These are phyloP conservation scores for Zenarchopterus dispar DNA, from an alignment of 2,797 vertebrate genomes.

Conservation along the genomic window DNA sequence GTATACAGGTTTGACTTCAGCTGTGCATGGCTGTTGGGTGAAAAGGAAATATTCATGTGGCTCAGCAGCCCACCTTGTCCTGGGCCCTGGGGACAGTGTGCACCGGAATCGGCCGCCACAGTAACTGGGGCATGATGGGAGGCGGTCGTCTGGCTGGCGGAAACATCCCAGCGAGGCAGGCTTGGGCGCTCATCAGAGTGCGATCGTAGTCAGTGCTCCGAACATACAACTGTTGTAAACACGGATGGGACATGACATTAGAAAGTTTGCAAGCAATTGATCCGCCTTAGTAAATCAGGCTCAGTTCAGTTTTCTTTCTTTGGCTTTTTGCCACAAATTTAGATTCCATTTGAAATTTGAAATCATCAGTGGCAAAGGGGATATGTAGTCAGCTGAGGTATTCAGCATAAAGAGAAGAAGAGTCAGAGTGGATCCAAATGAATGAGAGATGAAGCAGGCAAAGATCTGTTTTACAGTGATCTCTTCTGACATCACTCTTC, in stretches of 20 bases:
- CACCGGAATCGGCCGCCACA: slow-evolving; percentile 86
- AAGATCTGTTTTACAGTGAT: slow-evolving; percentile 59
- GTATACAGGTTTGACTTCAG: slow-evolving; percentile 29
- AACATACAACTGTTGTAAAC: slow-evolving; percentile 78
- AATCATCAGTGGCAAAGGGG: slow-evolving; percentile 14
- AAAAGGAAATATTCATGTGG: slow-evolving; percentile 57
- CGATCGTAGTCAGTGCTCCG: slow-evolving; percentile 88
- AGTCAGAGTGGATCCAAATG: slow-evolving; percentile 44
- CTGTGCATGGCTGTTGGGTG: slow-evolving; percentile 20
- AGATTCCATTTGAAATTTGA: slow-evolving; percentile 23
- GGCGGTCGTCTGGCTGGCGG: slow-evolving; percentile 73
- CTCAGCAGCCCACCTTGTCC: slow-evolving; percentile 83
- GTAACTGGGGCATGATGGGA: slow-evolving; percentile 78
- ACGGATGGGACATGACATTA: slow-evolving; percentile 4
- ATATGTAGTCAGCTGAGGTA: slow-evolving; percentile 39
- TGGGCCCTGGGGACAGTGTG: slow-evolving; percentile 84
- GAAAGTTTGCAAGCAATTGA: slow-evolving; percentile 9
- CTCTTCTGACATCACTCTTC: slow-evolving; percentile 74
- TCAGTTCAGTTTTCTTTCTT: not conserved
- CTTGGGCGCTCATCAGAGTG: slow-evolving; percentile 87
- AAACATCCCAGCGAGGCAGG: slow-evolving; percentile 87
- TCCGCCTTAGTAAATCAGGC: not conserved
- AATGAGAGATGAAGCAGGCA: slow-evolving; percentile 13
- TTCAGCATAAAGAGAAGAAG: slow-evolving; percentile 39
- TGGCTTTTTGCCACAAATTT: slow-evolving; percentile 29